Evolutionary conservation across 2,888 invertebrate species (phyloP).

Genomic region (Allygus modestus): DNA sequence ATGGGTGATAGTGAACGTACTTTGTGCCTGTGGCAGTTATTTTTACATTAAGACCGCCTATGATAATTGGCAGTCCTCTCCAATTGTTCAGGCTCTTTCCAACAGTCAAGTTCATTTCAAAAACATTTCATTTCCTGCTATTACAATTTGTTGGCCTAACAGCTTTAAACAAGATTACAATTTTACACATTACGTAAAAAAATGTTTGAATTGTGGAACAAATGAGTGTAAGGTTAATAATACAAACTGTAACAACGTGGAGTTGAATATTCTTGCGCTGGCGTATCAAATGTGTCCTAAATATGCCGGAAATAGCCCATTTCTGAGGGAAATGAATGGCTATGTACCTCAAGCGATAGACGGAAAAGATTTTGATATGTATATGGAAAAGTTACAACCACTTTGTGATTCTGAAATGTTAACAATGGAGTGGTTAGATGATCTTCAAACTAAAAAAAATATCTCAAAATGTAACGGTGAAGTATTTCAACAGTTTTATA

Average conservation of each 20-base stretch:
- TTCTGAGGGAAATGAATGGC: not conserved
- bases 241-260: not conserved
- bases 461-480: not conserved
- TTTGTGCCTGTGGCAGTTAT: not conserved
- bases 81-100: not conserved
- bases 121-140: not conserved
- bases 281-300: not conserved
- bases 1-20: not conserved
- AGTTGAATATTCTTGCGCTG: not conserved
- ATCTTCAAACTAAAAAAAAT: not conserved
- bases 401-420: not conserved
- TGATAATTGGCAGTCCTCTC: slow-evolving; percentile 8
- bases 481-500: not conserved
- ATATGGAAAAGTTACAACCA: not conserved
- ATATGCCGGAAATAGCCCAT: not conserved
- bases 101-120: not conserved
- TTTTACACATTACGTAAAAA: not conserved
- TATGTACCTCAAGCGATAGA: not conserved
- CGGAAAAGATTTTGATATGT: not conserved
- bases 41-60: not conserved
- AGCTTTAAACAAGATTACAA: not conserved
- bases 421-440: not conserved
- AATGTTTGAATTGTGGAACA: not conserved
- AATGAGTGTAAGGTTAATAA: not conserved
- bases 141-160: not conserved